Conservation (phyloP, 23 tunicate species). For the Trididemnum miniatum region DNA sequence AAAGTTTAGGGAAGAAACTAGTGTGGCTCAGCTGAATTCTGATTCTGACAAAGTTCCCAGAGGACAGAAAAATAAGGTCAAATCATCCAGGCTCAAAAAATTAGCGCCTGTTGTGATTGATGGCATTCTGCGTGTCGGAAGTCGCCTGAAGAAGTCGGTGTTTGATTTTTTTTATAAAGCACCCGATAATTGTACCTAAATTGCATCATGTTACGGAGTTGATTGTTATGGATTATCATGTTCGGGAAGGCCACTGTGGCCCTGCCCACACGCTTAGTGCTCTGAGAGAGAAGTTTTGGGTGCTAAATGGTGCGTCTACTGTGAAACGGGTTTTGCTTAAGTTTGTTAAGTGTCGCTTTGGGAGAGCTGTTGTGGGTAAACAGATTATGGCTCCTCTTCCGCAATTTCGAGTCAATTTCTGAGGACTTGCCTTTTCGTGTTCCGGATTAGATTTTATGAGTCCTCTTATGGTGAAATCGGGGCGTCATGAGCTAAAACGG, state of each 20-base stretch:
- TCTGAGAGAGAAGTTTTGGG: neutral
- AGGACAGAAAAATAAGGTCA: too few relatives aligned
- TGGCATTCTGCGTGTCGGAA: too few relatives aligned
- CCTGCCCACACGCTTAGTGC: neutral
- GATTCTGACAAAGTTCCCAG: too few relatives aligned
- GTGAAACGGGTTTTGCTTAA: neutral
- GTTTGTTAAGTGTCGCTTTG: slow-evolving; percentile 1
- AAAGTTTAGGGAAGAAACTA: too few relatives aligned
- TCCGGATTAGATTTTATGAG: slow-evolving; percentile 38
- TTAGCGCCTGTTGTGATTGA: neutral
- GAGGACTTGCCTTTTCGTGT: slow-evolving; percentile 10
- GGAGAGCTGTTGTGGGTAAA: slow-evolving; percentile 15
- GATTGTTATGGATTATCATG: slow-evolving; percentile 8
- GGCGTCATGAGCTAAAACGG: slow-evolving; percentile 44
- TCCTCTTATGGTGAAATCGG: slow-evolving; percentile 27
- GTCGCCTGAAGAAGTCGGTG: neutral
- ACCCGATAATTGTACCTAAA: neutral
- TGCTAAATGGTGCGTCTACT: neutral
- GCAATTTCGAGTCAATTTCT: slow-evolving; percentile 6
- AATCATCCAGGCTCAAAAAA: too few relatives aligned
- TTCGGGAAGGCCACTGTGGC: slow-evolving; percentile 33
- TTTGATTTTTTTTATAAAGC: neutral
- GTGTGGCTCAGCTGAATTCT: too few relatives aligned
- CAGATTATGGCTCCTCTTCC: slow-evolving; percentile 48
- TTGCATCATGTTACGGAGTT: neutral